These are phyloP conservation scores for Pristionchus arcanus DNA, from an alignment of 2,888 invertebrate species.

Conservation along the genomic window DNA sequence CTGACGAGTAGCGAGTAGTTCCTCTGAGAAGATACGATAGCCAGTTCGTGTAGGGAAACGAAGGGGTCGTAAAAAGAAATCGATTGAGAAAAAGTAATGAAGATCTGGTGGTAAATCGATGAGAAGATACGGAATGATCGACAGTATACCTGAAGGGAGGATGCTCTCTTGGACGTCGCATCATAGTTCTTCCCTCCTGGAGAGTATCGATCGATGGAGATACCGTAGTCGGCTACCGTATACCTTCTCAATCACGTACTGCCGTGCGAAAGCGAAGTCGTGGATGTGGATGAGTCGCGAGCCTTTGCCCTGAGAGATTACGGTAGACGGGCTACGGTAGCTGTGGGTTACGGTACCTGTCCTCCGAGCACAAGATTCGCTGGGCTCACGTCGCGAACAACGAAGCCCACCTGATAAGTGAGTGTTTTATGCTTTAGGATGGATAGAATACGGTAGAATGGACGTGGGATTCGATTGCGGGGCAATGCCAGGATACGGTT, in stretches of 20 bases:
- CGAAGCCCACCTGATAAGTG: constrained; percentile 43
- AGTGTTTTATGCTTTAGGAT: background rate
- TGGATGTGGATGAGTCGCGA: constrained; percentile 22
- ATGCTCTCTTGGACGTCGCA: constrained; percentile 63
- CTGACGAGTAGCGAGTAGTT: constrained; percentile 21
- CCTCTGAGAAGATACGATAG: background rate
- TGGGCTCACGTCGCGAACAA: constrained; percentile 44
- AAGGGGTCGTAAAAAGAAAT: too few relatives aligned
- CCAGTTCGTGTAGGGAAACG: background rate
- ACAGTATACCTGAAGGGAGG: constrained; percentile 60
- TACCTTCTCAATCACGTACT: constrained; percentile 30
- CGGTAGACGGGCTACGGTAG: constrained; percentile 4
- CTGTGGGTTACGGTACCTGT: background rate
- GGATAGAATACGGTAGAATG: too few relatives aligned
- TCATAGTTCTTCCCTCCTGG: constrained; percentile 56
- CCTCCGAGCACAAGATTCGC: constrained; percentile 44
- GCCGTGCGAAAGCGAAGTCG: constrained; percentile 32
- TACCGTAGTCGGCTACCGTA: background rate
- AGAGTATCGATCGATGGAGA: background rate
- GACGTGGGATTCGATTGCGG: too few relatives aligned
- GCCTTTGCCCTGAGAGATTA: background rate
- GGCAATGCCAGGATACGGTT: too few relatives aligned
- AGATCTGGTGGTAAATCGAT: too few relatives aligned
- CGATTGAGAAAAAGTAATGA: too few relatives aligned
- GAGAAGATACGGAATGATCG: background rate